phyloP scores from a whole-genome alignment of 2,888 invertebrate species.

The Phytoseiulus persimilis region DNA sequence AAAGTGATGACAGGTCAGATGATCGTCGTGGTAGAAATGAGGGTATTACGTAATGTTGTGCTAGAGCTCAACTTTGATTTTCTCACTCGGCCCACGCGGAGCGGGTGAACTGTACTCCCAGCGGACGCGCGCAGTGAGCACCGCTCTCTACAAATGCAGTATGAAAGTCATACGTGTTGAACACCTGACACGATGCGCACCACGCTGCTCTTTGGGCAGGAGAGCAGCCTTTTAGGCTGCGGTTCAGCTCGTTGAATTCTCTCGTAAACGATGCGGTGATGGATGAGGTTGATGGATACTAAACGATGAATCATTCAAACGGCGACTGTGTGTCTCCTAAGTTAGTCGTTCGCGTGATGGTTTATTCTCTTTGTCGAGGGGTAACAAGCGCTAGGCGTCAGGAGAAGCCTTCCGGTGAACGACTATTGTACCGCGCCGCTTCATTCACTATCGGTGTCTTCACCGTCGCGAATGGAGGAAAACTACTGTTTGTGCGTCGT shows the following conservation, averaged over 20 bases:
- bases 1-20: neutral
- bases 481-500: conserved; percentile 37
- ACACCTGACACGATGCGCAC: neutral
- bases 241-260: neutral
- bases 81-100: neutral
- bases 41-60: neutral
- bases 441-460: neutral
- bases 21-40: neutral
- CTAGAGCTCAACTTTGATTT: neutral
- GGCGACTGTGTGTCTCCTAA: neutral
- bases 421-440: neutral
- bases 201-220: neutral
- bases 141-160: neutral
- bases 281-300: no score
- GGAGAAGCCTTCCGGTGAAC: neutral
- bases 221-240: neutral
- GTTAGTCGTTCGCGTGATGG: neutral
- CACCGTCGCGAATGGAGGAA: neutral
- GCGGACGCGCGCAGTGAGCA: neutral
- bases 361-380: neutral
- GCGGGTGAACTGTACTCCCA: neutral
- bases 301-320: neutral
- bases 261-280: no score
- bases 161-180: neutral
- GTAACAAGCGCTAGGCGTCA: neutral